Percentiles rank a stretch among this genome's conserved stretches.
These are phyloP conservation scores for Laodelphax striatellus DNA, from an alignment of 1,140 invertebrate genomes.

Conservation along the genomic window DNA sequence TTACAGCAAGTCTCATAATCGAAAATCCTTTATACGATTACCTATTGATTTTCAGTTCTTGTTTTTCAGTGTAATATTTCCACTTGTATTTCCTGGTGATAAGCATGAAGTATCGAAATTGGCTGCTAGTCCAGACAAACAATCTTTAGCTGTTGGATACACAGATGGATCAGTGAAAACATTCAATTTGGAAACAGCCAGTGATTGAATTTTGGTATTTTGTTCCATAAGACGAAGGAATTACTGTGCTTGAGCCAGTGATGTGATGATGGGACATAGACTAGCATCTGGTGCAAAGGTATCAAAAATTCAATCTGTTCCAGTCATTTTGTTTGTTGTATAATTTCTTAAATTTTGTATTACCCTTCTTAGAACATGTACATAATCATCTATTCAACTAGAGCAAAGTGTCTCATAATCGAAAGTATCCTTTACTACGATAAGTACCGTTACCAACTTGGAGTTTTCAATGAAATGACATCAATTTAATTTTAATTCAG, in stretches of 20 bases:
- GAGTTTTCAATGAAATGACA: no score
- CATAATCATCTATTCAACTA: no score
- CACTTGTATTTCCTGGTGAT: slow-evolving; percentile 61
- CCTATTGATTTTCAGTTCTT: no score
- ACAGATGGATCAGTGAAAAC: slow-evolving; percentile 77
- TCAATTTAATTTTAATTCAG: no score
- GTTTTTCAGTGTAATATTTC: slow-evolving; percentile 42
- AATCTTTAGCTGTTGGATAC: slow-evolving; percentile 82
- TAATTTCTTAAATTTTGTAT: no score
- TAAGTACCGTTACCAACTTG: no score
- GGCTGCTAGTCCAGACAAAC: slow-evolving; percentile 54
- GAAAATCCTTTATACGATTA: no score
- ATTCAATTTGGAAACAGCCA: slow-evolving; percentile 60
- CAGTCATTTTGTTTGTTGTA: no score
- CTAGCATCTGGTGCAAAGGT: slow-evolving; percentile 81
- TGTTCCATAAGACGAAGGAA: slow-evolving; percentile 82
- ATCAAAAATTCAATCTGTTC: slow-evolving; percentile 10
- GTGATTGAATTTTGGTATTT: slow-evolving; percentile 59
- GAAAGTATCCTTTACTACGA: no score
- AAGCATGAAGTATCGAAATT: slow-evolving; percentile 63
- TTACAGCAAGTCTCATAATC: no score
- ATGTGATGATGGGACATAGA: slow-evolving; percentile 70
- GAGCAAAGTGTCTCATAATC: no score
- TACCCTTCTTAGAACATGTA: no score
- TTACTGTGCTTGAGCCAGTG: slow-evolving; percentile 71